phyloP scores from a whole-genome alignment of 1,140 invertebrate species.

The Bilobella aurantiaca region DNA sequence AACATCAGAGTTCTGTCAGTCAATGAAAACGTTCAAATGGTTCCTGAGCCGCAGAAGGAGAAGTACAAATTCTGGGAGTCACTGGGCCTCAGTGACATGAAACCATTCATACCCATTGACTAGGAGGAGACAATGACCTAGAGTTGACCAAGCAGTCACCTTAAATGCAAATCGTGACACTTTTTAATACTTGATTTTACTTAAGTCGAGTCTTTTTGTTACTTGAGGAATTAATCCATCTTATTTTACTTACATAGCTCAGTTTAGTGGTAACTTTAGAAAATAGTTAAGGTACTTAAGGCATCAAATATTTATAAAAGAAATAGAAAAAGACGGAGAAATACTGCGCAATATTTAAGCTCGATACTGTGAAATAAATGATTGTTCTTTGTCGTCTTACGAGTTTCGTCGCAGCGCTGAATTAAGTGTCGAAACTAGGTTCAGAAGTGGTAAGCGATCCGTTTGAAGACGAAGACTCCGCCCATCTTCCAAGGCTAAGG shows the following conservation, averaged over 20 bases:
- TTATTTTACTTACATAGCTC: neutral
- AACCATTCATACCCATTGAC: slow-evolving; percentile 1
- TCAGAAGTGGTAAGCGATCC: neutral
- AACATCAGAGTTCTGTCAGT: slow-evolving; percentile 12
- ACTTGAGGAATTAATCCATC: neutral
- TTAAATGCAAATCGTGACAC: neutral
- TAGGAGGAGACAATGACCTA: neutral
- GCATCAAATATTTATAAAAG: neutral
- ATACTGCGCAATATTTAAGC: too few species aligned
- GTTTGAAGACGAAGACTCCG: neutral
- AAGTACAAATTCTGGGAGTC: slow-evolving; percentile 25
- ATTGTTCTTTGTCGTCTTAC: neutral
- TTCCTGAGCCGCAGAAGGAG: slow-evolving; percentile 13
- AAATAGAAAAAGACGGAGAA: too few species aligned
- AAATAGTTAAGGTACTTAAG: neutral
- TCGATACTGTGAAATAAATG: too few species aligned
- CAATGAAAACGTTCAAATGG: slow-evolving; percentile 26
- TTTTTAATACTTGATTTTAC: neutral
- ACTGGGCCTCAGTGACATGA: neutral
- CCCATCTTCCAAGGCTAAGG: too few species aligned
- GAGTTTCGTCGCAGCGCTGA: neutral
- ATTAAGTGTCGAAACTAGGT: neutral
- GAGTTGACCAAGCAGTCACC: neutral
- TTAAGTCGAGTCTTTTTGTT: neutral
- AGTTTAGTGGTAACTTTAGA: neutral